A percentile compares a stretch with the other conserved stretches of the same genome.
Evolutionary conservation across 2,888 invertebrate species (phyloP).

Genomic region (Coelinius sp.): DNA sequence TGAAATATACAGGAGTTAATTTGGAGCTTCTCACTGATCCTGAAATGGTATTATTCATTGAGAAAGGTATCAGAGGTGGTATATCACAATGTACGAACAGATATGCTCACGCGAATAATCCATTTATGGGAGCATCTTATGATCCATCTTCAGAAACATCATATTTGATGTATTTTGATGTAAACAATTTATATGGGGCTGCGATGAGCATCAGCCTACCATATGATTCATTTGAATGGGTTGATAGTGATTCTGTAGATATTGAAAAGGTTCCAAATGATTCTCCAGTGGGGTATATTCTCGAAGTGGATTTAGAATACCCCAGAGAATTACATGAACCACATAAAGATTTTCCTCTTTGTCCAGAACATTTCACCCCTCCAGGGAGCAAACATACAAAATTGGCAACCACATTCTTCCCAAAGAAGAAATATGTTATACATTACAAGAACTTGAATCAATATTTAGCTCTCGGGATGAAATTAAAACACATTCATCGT

Average conservation of each 20-base stretch:
- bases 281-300: conserved; percentile 46
- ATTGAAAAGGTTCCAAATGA: conserved; percentile 46
- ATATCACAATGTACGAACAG: conserved; percentile 48
- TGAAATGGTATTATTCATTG: conserved; percentile 52
- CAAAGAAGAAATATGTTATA: no score
- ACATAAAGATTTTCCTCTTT: not conserved
- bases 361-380: not conserved
- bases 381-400: no score
- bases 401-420: no score
- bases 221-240: conserved; percentile 43
- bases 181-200: no score
- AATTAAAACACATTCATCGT: no score
- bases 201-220: conserved; percentile 40
- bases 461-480: no score
- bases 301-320: no score
- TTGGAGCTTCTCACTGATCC: conserved; percentile 48
- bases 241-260: not conserved
- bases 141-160: no score
- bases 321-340: no score
- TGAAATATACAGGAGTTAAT: no score
- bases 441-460: no score
- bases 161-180: conserved; percentile 42
- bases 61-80: conserved; percentile 53
- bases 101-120: conserved; percentile 51
- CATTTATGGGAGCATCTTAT: conserved; percentile 40